Percentiles rank a stretch among this genome's conserved stretches.
phyloP scores from a whole-genome alignment of 2,888 invertebrate species.

The Drosophila anceps region DNA sequence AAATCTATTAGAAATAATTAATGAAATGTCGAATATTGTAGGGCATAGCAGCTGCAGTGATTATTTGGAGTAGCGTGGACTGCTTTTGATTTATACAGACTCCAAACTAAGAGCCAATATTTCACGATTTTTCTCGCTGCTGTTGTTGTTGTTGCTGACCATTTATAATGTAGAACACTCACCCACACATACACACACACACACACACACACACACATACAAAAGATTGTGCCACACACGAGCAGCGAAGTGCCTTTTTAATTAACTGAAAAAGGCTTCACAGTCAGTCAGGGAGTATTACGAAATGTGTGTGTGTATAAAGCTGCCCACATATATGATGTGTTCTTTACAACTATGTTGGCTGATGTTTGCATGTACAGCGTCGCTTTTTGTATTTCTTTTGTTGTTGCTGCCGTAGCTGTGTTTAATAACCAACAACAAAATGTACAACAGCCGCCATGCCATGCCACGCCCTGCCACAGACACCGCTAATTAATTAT shows the following conservation, averaged over 20 bases:
- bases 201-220: neutral
- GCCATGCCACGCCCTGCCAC: slow-evolving; percentile 45
- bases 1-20: slow-evolving; percentile 35
- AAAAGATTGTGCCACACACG: slow-evolving; percentile 10
- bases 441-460: slow-evolving; percentile 24
- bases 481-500: slow-evolving; percentile 64
- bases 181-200: slow-evolving; percentile 1
- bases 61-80: slow-evolving; percentile 11
- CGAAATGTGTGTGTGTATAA: slow-evolving; percentile 19
- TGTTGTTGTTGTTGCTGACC: slow-evolving; percentile 49
- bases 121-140: slow-evolving; percentile 25
- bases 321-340: slow-evolving; percentile 41
- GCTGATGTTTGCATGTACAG: slow-evolving; percentile 43
- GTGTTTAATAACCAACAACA: slow-evolving; percentile 56
- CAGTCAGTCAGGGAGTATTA: slow-evolving; percentile 39
- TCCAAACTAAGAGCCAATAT: slow-evolving; percentile 14
- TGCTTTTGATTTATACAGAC: slow-evolving; percentile 51
- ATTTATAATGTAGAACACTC: slow-evolving; percentile 50
- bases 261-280: slow-evolving; percentile 70
- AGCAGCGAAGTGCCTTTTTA: slow-evolving; percentile 60
- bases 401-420: slow-evolving; percentile 8
- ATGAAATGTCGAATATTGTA: slow-evolving; percentile 11
- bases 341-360: slow-evolving; percentile 25
- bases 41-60: neutral
- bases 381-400: slow-evolving; percentile 20